Base-by-base conservation (phyloP, 2,888 invertebrate species). In the Nycteola revayana region DNA sequence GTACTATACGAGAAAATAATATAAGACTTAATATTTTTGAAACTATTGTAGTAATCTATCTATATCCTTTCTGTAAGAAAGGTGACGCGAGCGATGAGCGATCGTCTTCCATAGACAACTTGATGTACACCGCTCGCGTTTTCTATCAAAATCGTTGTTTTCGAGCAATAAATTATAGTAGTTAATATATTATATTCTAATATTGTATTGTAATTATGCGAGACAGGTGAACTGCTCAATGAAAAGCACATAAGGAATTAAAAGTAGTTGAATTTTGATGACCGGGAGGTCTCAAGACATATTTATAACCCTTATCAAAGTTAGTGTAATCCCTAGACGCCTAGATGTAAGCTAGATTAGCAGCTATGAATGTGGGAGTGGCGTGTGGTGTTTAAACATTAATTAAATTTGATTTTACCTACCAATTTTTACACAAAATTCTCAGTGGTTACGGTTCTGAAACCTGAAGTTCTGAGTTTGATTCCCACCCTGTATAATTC, bases 171-270 rank as follows among this genome's bases (percentile, higher is more conserved):
- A 74, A 76, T 66, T 48, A 58, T 61, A 56, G 65, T 72, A 62
- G 63, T 66, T n/a, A n/a, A n/a, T n/a, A n/a, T n/a, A n/a, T n/a
- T n/a, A n/a, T n/a, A 28, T 20, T 51, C 3, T 56, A 61, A 51
- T 64, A 64, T 58, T 65, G 49, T 66, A 60, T 65, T 60, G 44
- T 65, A 63, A 51, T 50, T 56, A 58, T 50, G 49, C 56, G 59
- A 71, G 76, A 70, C 76, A 76, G 75, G 62, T 66, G 58, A 68
- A 67, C 80, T 80, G 84, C 81, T 80, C 83, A 78, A 72, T 51
- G 54, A 52, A 72, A 75, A 68, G 86, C 86, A 86, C 85, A 71
- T 75, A 70, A 85, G 86, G 86, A 86, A 86, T 87, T 87, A 75
- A 82, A 66, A 42, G 82, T 84, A 85, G 81, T 63, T 49, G 56